Base-by-base conservation (phyloP, 1,140 invertebrate species). In the Coptotermes formosanus region DNA sequence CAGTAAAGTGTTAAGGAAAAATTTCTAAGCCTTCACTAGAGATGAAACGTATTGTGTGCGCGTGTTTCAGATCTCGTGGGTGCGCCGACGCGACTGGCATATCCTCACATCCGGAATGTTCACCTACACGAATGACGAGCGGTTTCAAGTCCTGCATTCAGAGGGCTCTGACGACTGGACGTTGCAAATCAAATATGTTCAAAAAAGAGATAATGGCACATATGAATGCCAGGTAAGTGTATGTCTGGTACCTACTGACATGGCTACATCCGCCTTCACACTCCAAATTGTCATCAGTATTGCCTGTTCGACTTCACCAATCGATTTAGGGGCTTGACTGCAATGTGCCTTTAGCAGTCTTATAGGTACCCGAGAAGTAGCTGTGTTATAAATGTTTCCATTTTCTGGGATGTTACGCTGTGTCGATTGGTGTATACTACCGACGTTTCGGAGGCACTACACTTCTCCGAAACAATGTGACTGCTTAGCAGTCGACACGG, bases 141-240 rank as follows among this genome's bases (percentile, higher is more conserved):
- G 97, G 87, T 98, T 98, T 90, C 96, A 95, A 91, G 95, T 95
- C 55, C 91, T 95, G 69, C 95, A 96, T 90, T 91, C 93, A 38
- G 94, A 96, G 88, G 94, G 94, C 83, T 94, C 94, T 16, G 94
- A 96, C 88, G 95, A 96, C 91, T 99, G 97, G 97, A 97, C 96
- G 84, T 92, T 99, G 88, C 95, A 98, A 91, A 98, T 99, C 89
- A 97, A 97, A 92, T 98, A 97, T 91, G 97, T 98, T 86, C 95
- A 97, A 90, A 95, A 95, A 89, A 93, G 95, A 89, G 97, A 98
- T 92, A 97, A 97, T 89, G 98, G 98, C 88, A 97, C 96, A 82
- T 99, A 98, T 91, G 97, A 98, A 90, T 99, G 98, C 92, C 97
- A 98, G 95, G 97, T 98, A 92, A 85, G 83, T 55, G 3, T 16